Base-by-base conservation (phyloP, 2,888 invertebrate genomes). In the Brachypalpus laphriformis region DNA sequence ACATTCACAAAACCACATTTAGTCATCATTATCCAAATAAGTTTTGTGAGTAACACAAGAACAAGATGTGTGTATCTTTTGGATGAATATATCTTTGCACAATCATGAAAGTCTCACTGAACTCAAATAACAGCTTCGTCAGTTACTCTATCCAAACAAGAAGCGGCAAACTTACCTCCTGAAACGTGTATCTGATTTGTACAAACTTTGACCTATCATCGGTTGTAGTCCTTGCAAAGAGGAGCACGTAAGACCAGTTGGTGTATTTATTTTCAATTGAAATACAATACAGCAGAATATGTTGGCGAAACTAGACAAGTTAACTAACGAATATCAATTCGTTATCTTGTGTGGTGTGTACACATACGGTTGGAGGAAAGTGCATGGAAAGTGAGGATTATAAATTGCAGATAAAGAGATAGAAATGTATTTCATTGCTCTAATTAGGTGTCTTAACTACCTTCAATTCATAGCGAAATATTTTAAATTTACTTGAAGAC, bases 1-100 rank as follows among this genome's bases (percentile, higher is more conserved):
- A 70, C 70, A 70, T 56, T 56, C 56, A 31, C 31, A 56, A 45
- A 68, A 68, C 76, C 59, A 68, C 61, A 77, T 63, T 77, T 37
- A 77, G 77, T 56, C 59, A 70, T 70, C 51, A 54, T 63, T 70
- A 70, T 77, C 56, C 28, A 16, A 40, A 31, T 9, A 56, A 70
- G 56, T 70, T 70, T 70, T 40, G 14, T 8, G 8, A 22, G 25
- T 25, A 25, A 25, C 25, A 4, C 25, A 25, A 25, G 25, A 37
- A 54, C 18, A 8, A n/a, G 4, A n/a, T 22, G n/a, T 45, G 8
- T 63, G 45, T 45, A 20, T 31, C 16, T 14, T 31, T 14, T 6
- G 14, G 40, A 2, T 40, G 14, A 40, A 40, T n/a, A 7, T 66
- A 51, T 25, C 66, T 25, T 54, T 68, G 40, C 40, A 18, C 51